Evolutionary conservation across 2,113 vertebrate genomes (phyloP), one percentile per base, ranked within the genome.

Genomic region (Oriolus oriolus): DNA sequence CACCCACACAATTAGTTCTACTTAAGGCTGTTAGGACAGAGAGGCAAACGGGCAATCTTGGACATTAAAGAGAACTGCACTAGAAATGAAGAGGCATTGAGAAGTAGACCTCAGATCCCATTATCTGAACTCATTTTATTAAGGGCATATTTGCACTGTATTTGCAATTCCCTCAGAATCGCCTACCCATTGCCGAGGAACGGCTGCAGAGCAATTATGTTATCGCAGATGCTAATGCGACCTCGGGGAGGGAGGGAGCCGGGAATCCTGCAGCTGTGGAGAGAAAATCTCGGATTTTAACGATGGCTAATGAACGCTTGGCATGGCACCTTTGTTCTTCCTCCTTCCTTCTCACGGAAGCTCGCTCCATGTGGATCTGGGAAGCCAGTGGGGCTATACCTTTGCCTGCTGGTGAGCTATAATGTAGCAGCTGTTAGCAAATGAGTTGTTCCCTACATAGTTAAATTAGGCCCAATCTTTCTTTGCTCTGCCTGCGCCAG

Each of bases 151-250:
- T 93, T 96, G 89, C 90, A 78, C 74, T 50, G 90, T 87, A 89
- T 95, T 96, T 95, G 84, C 90, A 93, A 94, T 94, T 96, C 94
- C 86, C 86, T 96, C 66, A 78, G 83, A 97, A 89, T 97, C 7
- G 7, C 82, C 91, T 88, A 37, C 65, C 84, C 79, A 49, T 85
- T 81, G 83, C 88, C 0, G 7, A 87, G 74, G 53, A 96, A 73
- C 13, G 60, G 89, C 92, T 96, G 80, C 80, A 95, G 86, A 92
- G 89, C 80, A 96, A 95, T 92, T 96, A 95, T 75, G 66, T 91
- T 94, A 89, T 83, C 44, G 10, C 87, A 93, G 68, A 95, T 96
- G 80, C 77, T 96, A 95, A 97, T 96, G 66, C 2, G 7, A 85
- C 90, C 57, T 64, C 66, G 21, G 93, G 83, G 81, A 95, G 79